Base-by-base conservation (phyloP, 2,888 invertebrate genomes). In the Bursaphelenchus okinawaensis region DNA sequence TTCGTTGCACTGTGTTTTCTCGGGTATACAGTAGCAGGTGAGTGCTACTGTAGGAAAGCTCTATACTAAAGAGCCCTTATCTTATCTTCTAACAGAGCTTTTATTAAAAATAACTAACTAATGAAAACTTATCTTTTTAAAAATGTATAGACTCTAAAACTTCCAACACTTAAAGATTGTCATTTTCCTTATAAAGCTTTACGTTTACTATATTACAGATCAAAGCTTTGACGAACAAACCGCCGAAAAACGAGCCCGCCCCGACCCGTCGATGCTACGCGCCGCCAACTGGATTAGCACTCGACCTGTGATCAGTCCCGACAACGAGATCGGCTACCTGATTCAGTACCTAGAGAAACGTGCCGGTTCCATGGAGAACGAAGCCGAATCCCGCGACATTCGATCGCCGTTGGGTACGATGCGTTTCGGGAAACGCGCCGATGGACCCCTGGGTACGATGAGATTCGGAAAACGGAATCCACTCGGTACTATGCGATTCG, bases 351-450 rank as follows among this genome's bases (percentile, higher is more conserved):
- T 69, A 52, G 62, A 69, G 40, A 69, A 66, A 50, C 69, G 68
- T 20, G 27, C 26, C 3, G 52, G 61, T 24, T 55, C 12, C 1
- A 20, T 40, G 7, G 67, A 54, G 24, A 23, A 51, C 23, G 61
- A 54, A 12, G 60, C 60, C 1, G 64, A 68, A 50, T 27, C 55
- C 12, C 65, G 67, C 8, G 63, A 59, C 63, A 71, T 68, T 40
- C 70, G 76, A 27, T 72, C 76, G 51, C 76, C 73, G 61, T 65
- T 71, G 64, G 75, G 73, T 40, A 74, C 74, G 26, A 75, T 65
- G 54, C 68, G 56, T 9, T 68, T 55, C 29, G 62, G 61, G 26
- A 67, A 62, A 19, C 66, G 59, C 26, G 40, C 26, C 22, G 64
- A 57, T n/a, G 52, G 64, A 55, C 73, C 71, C 8, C 65, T 75